These are phyloP conservation scores for cat (Felis catus) DNA, from an alignment of 2,113 vertebrate genomes.

Conservation along the genomic window F.catus_Fca126_mat1.0 CM031425.1:6445001-6445500, in stretches of 20 bases:
- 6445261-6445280: fast-evolving
- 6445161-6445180: too few species aligned
- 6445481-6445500: background rate
- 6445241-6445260: background rate
- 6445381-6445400: background rate
- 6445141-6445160: too few species aligned
- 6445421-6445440: background rate
- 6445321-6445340: background rate
- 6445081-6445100: too few species aligned
- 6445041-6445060: too few species aligned
- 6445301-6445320: background rate
- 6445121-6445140: too few species aligned
- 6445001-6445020: too few species aligned
- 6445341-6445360: background rate
- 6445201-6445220: too few species aligned
- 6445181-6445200: too few species aligned
- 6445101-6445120: too few species aligned
- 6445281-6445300: background rate
- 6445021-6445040: too few species aligned
- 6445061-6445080: too few species aligned
- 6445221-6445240: background rate
- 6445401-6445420: background rate
- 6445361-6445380: background rate
- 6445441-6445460: background rate
- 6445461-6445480: background rate